Percentiles rank a stretch among this genome's conserved stretches.
Conservation (phyloP, 2,888 invertebrate species). For the Rhyacophila evoluta region DNA sequence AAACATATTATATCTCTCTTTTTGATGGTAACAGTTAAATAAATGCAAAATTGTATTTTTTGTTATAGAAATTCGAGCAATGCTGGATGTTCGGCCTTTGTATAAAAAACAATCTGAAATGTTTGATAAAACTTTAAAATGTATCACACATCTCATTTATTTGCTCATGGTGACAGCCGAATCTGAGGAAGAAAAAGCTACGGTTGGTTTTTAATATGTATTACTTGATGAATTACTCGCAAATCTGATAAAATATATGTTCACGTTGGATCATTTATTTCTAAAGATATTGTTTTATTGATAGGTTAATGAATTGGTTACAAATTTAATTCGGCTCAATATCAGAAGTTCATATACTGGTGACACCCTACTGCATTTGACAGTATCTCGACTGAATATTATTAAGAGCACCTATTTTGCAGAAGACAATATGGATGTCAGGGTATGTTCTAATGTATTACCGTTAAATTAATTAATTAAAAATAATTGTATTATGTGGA, state of each 20-base stretch:
- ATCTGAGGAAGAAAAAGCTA: constrained; percentile 65
- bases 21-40: too few relatives aligned
- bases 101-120: constrained; percentile 84
- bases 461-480: too few relatives aligned
- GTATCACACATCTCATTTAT: constrained; percentile 82
- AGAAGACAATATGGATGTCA: constrained; percentile 72
- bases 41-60: too few relatives aligned
- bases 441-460: too few relatives aligned
- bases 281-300: too few relatives aligned
- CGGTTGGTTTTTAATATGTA: constrained; percentile 58
- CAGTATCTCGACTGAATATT: constrained; percentile 82
- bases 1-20: neutral
- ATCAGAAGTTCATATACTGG: constrained; percentile 78
- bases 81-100: constrained; percentile 74
- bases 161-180: constrained; percentile 75
- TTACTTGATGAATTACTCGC: too few relatives aligned
- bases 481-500: too few relatives aligned
- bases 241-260: too few relatives aligned
- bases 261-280: too few relatives aligned
- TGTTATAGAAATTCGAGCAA: constrained; percentile 65
- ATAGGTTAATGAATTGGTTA: constrained; percentile 63
- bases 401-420: constrained; percentile 82
- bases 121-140: constrained; percentile 84
- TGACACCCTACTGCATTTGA: constrained; percentile 88
- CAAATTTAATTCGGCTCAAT: constrained; percentile 72